Base-by-base conservation (phyloP, 1,140 invertebrate genomes). In the Brachionus sp. region DNA sequence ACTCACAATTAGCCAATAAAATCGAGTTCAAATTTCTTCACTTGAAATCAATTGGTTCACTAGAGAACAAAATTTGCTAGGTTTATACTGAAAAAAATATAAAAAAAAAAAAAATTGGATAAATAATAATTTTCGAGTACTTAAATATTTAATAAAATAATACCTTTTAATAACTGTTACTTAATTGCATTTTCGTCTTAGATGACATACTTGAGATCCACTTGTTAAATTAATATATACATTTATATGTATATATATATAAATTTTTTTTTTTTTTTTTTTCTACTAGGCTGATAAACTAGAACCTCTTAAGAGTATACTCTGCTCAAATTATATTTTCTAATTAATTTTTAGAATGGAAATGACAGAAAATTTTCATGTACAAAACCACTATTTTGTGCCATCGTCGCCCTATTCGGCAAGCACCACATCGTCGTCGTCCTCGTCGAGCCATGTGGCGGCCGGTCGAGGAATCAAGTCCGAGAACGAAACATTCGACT, bases 101-200 rank as follows among this genome's bases (percentile, higher is more conserved):
- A 10, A 66, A 66, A 25, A 10, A 10, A n/a, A 29, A 66, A 66
- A 37, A 33, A 33, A 33, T 9, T 66, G 64, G n/a, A 66, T 66
- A 66, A 37, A 33, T 6, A 35, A 33, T 25, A 66, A n/a, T 37
- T 66, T 66, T 35, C 33, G 25, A 66, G 25, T 37, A 66, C 33
- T 37, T 33, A 66, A 33, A 66, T 66, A 33, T 33, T 66, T 66
- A 66, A 66, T 66, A 66, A 66, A 66, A 33, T 66, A 66, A 66
- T 66, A 66, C 64, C 64, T 66, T 66, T 66, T 66, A 66, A 66
- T 66, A 66, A 66, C 64, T 66, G 33, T 66, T 66, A 66, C 33
- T 66, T 66, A 66, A 66, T 66, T 66, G 33, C 25, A 66, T 33
- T 33, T 66, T 66, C 13, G 50, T 57, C 50, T 57, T 57, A 23